Evolutionary conservation across 2,113 vertebrate genomes (phyloP).

Genomic region (Marcusenius ussheri): DNA sequence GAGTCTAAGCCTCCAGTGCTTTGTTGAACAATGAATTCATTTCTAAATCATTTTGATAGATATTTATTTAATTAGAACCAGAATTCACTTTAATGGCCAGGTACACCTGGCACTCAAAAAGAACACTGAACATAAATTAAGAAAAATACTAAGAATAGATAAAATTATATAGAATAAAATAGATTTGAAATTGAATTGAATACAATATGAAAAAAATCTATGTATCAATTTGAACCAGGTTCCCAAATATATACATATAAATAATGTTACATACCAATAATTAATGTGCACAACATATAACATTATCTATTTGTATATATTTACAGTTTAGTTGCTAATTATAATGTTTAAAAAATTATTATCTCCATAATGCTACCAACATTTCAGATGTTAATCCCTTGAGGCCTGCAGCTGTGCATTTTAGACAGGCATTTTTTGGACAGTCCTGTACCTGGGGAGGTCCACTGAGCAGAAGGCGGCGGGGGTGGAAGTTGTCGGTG

Average conservation of each 20-base stretch:
- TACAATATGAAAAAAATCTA: not conserved
- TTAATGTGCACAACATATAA: not conserved
- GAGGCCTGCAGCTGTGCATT: too few relatives aligned
- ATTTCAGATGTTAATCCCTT: not conserved
- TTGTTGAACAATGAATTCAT: not conserved
- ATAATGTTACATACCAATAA: not conserved
- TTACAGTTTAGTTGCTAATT: not conserved
- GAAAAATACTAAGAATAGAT: not conserved
- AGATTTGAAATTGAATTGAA: not conserved
- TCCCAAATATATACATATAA: not conserved
- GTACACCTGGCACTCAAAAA: not conserved
- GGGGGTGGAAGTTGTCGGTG: constrained; percentile 84
- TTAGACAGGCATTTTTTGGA: not conserved
- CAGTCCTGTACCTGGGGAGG: constrained; percentile 79
- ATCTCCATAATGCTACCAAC: not conserved
- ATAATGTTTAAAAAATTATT: not conserved
- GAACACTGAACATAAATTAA: not conserved
- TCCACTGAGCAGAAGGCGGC: constrained; percentile 86
- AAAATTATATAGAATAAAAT: not conserved
- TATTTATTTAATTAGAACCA: not conserved
- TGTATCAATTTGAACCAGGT: not conserved
- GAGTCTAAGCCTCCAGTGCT: too few relatives aligned
- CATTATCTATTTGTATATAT: not conserved
- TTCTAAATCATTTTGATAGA: not conserved
- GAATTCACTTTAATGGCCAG: not conserved